A percentile compares a stretch with the other conserved stretches of the same genome.
Conservation (phyloP, 2,113 vertebrate species). For the Hiodon tergisus region DNA sequence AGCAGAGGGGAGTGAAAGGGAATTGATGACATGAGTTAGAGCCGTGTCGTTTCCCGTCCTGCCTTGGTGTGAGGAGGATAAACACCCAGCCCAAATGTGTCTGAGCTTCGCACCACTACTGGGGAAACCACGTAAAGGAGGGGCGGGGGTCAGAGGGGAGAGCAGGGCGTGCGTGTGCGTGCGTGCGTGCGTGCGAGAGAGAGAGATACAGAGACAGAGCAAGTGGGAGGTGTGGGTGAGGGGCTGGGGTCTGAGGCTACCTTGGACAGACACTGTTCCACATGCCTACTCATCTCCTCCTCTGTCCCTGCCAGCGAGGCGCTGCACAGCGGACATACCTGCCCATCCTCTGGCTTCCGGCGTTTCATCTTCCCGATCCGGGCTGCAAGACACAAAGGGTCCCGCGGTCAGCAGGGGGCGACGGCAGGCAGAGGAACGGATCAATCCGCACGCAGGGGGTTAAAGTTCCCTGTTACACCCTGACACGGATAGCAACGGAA, state of each 20-base stretch:
- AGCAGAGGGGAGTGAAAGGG: background rate
- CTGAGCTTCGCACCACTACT: background rate
- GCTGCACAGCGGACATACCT: constrained; percentile 99
- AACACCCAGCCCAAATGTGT: background rate
- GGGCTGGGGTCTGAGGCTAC: constrained; percentile 67
- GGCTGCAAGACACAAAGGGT: constrained; percentile 62
- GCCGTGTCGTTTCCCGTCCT: background rate
- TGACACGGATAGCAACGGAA: background rate
- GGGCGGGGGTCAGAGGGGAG: too few relatives aligned
- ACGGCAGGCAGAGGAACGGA: background rate
- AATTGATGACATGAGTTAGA: background rate
- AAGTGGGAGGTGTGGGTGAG: background rate
- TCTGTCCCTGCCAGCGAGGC: constrained; percentile 94
- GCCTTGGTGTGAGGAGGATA: background rate
- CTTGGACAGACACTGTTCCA: constrained; percentile 99
- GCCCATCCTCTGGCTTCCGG: constrained; percentile 98
- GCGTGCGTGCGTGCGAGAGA: background rate
- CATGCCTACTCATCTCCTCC: constrained; percentile 99
- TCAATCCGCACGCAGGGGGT: background rate
- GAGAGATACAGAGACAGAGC: background rate
- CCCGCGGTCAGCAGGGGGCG: too few relatives aligned
- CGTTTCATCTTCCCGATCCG: constrained; percentile 99
- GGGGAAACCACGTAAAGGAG: background rate
- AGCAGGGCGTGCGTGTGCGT: background rate
- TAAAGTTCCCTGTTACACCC: background rate